Percentiles rank a stretch among this genome's conserved stretches.
phyloP scores from a whole-genome alignment of 2,888 invertebrate genomes.

The Apoda limacodes region DNA sequence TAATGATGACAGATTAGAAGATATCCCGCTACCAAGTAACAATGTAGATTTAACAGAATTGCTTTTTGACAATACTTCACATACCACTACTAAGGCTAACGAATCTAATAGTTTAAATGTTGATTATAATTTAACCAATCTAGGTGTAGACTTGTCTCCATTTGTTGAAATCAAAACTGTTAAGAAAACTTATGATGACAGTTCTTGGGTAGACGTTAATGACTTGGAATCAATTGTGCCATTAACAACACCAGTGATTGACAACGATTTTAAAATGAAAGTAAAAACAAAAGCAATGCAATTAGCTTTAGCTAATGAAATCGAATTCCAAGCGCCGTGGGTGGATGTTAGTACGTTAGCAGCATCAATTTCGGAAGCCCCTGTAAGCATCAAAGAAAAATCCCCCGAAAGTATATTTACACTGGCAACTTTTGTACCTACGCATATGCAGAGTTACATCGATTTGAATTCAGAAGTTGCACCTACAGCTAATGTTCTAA shows the following conservation, averaged over 20 bases:
- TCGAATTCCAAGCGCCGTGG: constrained; percentile 82
- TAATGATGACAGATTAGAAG: constrained; percentile 48
- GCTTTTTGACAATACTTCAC: constrained; percentile 42
- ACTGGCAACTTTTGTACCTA: constrained; percentile 70
- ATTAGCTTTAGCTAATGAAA: constrained; percentile 79
- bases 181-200: constrained; percentile 28
- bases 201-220: constrained; percentile 38
- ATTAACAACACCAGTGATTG: constrained; percentile 15
- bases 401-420: constrained; percentile 66
- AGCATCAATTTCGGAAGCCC: constrained; percentile 72
- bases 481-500: constrained; percentile 45
- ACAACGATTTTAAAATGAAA: constrained; percentile 31
- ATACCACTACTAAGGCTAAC: constrained; percentile 32
- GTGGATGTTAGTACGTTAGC: constrained; percentile 78
- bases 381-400: constrained; percentile 72
- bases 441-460: constrained; percentile 75
- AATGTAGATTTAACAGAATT: constrained; percentile 52
- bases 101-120: constrained; percentile 30
- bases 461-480: constrained; percentile 45
- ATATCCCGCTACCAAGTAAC: constrained; percentile 33
- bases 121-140: constrained; percentile 46
- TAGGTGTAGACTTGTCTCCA: constrained; percentile 36
- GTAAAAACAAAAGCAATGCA: constrained; percentile 71
- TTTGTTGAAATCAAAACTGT: constrained; percentile 36
- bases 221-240: constrained; percentile 31